Evolutionary conservation across 2,797 vertebrate genomes (phyloP), one percentile per base, ranked within the genome.

Genomic region (Gallinago nigripennis): DNA sequence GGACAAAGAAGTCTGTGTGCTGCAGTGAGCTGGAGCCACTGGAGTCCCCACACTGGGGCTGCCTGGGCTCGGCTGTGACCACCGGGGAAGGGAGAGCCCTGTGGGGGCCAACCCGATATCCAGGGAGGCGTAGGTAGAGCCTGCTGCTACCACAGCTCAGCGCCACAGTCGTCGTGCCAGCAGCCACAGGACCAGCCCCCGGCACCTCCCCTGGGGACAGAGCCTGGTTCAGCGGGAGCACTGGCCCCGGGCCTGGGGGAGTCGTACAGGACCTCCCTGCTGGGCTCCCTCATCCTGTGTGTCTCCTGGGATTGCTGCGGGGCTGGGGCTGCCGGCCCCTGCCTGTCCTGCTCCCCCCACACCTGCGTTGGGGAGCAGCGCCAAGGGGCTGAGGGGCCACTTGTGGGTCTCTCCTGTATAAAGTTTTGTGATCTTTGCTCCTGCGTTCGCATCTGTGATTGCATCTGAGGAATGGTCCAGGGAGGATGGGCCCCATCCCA

Each of bases 11-110:
- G 82, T 92, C 33, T 98, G 98, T 9, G 66, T 88, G 72, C 90
- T 98, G 80, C 98, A 98, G 94, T 98, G 97, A 98, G 56, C 71
- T 9, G 6, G 25, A 78, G 64, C 77, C 57, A 11, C 8, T 5
- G 4, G 57, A 88, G 41, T 64, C 82, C 25, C 60, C 7, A 0
- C 1, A 0, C 10, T 0, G 16, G 53, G 85, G 63, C 37, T 10
- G 7, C 56, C 77, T 41, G 31, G 69, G 83, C 54, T 88, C 23
- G 46, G 69, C 85, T 41, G 9, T 41, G 79, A 57, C 54, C 10
- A 0, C 23, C 8, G 9, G 50, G 48, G 64, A 31, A 0, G 0
- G 33, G 53, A 28, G 65, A 79, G 60, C 51, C 24, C 87, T 10
- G 53, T 2, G 6, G 53, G 56, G 35, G 39, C 92, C 8, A 28